Conservation (phyloP, 2,113 vertebrate species). For the Pontoporia blainvillei region DNA sequence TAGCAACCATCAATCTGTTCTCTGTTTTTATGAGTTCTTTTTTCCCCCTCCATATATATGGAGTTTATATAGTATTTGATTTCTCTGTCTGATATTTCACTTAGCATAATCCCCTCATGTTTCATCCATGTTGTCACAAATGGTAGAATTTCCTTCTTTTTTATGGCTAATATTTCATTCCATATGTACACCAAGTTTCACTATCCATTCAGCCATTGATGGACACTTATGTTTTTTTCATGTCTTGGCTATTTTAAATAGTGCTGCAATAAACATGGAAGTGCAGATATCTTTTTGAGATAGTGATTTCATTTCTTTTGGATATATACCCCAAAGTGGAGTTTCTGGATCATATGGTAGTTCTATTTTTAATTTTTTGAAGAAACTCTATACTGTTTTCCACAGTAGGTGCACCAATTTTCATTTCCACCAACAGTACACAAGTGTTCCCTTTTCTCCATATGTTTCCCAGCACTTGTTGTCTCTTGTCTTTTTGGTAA, state of each 20-base stretch:
- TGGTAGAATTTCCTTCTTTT: not conserved
- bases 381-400: not conserved
- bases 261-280: not conserved
- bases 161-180: not conserved
- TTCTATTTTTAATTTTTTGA: not conserved
- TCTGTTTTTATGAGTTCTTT: not conserved
- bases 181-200: not conserved
- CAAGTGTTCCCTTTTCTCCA: not conserved
- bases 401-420: not conserved
- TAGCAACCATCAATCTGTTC: not conserved
- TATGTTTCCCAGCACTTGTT: not conserved
- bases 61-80: not conserved
- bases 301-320: not conserved
- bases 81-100: not conserved
- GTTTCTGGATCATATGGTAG: not conserved
- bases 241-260: not conserved
- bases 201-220: not conserved
- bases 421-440: not conserved
- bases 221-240: not conserved
- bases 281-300: not conserved
- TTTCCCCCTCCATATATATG: not conserved
- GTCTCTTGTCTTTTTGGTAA: not conserved
- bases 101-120: not conserved
- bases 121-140: not conserved
- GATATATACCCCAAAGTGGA: not conserved